Conservation (phyloP, 2,888 invertebrate species). For the Halictus quadricinctus region DNA sequence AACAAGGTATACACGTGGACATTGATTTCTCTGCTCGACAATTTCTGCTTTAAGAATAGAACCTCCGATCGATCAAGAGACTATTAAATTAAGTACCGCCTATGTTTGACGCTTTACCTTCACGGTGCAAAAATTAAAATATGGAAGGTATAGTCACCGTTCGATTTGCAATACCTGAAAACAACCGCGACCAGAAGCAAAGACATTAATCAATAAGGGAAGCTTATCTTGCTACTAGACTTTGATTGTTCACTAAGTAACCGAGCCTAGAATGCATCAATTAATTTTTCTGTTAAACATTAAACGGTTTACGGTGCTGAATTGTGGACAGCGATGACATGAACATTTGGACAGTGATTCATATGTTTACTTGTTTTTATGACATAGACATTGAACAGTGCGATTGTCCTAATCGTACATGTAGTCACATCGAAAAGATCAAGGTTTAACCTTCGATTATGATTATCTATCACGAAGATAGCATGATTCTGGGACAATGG, state of each 20-base stretch:
- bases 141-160: not conserved
- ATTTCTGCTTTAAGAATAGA: conserved; percentile 12
- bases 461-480: not conserved
- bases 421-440: conserved; percentile 7
- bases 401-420: not conserved
- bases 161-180: not conserved
- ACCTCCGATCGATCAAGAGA: conserved; percentile 2
- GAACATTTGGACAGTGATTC: not conserved
- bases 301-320: too few relatives aligned
- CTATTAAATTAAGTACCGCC: not conserved
- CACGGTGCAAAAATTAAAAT: not conserved
- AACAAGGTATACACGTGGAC: not conserved
- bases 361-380: not conserved
- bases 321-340: not conserved
- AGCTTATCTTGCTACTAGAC: not conserved
- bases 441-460: not conserved
- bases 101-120: not conserved
- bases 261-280: too few relatives aligned
- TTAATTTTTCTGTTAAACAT: too few relatives aligned
- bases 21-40: conserved; percentile 9
- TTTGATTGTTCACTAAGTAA: not conserved
- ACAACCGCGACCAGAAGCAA: not conserved
- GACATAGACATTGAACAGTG: not conserved
- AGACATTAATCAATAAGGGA: not conserved
- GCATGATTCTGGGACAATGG: not conserved